Conservation (phyloP, 23 tunicate genomes). For the Halocynthia roretzi region DNA sequence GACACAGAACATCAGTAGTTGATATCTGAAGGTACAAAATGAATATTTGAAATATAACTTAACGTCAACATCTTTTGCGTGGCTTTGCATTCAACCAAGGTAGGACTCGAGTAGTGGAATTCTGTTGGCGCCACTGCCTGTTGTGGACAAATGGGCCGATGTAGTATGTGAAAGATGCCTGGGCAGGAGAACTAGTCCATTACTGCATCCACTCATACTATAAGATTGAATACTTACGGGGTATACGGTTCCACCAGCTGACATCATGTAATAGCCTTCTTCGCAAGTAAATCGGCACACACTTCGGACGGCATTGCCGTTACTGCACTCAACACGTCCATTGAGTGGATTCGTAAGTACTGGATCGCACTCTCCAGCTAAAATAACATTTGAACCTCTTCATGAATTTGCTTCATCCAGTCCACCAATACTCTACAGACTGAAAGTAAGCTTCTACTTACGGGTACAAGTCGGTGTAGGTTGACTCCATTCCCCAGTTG, state of each 20-base stretch:
- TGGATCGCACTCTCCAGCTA: slow-evolving; percentile 23
- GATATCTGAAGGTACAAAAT: background rate
- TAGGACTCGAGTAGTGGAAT: background rate
- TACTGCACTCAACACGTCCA: slow-evolving; percentile 24
- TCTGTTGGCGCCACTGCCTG: no score
- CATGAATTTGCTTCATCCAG: background rate
- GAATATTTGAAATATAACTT: no score
- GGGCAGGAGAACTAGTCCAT: no score
- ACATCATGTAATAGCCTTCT: slow-evolving; percentile 21
- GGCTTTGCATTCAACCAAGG: background rate
- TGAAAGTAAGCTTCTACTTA: slow-evolving; percentile 4
- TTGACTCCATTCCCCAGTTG: slow-evolving; percentile 40
- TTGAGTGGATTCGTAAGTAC: slow-evolving; percentile 7
- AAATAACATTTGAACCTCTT: background rate
- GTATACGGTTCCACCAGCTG: slow-evolving; percentile 18
- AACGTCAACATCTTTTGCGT: no score
- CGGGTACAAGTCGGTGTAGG: slow-evolving; percentile 38
- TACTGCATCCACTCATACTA: background rate
- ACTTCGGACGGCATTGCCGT: slow-evolving; percentile 22
- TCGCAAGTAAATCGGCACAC: slow-evolving; percentile 34
- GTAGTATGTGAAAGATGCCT: no score
- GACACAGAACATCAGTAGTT: slow-evolving; percentile 9
- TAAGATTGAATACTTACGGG: slow-evolving; percentile 3
- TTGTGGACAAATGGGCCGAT: no score
- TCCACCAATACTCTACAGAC: background rate